A percentile compares a stretch with the other conserved stretches of the same genome.
Evolutionary conservation across 2,888 invertebrate species (phyloP).

Genomic region (Apotomis betuletana): DNA sequence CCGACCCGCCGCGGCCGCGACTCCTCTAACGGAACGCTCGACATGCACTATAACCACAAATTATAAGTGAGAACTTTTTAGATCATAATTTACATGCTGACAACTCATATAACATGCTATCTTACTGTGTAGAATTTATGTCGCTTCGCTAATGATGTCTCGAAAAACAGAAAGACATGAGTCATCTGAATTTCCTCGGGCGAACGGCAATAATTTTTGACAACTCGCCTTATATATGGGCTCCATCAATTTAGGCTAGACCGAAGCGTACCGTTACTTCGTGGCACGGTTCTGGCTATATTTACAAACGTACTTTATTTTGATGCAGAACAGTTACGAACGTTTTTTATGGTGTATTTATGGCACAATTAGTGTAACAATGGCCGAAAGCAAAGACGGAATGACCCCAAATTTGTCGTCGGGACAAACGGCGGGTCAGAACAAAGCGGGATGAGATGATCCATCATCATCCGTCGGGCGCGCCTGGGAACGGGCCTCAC

Average conservation of each 20-base stretch:
- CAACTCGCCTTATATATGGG: slow-evolving; percentile 23
- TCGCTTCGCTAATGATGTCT: slow-evolving; percentile 40
- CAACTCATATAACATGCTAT: slow-evolving; percentile 54
- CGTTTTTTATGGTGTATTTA: slow-evolving; percentile 37
- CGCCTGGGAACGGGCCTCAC: slow-evolving; percentile 74
- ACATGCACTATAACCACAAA: slow-evolving; percentile 82
- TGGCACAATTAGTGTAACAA: slow-evolving; percentile 57
- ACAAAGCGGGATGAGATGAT: slow-evolving; percentile 72
- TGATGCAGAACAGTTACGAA: slow-evolving; percentile 18
- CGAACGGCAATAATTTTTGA: slow-evolving; percentile 23
- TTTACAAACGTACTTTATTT: background rate
- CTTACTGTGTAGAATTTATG: slow-evolving; percentile 40
- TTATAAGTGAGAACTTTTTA: slow-evolving; percentile 83
- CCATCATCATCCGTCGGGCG: slow-evolving; percentile 78
- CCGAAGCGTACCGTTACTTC: slow-evolving; percentile 27
- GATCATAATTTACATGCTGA: slow-evolving; percentile 73
- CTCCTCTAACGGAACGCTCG: slow-evolving; percentile 81
- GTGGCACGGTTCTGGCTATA: slow-evolving; percentile 26
- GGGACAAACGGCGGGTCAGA: slow-evolving; percentile 66
- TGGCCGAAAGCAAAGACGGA: slow-evolving; percentile 55
- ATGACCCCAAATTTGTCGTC: slow-evolving; percentile 79
- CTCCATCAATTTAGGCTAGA: slow-evolving; percentile 34
- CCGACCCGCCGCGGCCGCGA: slow-evolving; percentile 71
- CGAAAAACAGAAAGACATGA: slow-evolving; percentile 33
- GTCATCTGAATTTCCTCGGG: slow-evolving; percentile 34